Evolutionary conservation across 2,113 vertebrate genomes (phyloP), one percentile per base, ranked within the genome.

Genomic region (Lathamus discolor): DNA sequence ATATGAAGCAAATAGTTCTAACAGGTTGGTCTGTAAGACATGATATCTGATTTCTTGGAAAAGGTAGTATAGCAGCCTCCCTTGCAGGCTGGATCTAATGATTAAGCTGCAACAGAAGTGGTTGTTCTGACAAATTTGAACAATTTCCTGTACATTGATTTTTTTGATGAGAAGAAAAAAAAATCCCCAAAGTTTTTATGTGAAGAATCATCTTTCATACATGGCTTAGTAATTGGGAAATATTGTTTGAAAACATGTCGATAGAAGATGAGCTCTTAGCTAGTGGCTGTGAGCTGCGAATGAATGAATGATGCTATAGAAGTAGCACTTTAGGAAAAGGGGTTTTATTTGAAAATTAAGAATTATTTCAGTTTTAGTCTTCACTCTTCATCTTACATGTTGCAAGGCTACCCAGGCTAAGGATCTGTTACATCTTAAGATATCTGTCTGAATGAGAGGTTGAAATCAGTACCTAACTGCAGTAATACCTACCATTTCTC

Each of bases 101-200:
- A 91, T 83, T 83, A 87, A 95, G 37, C 41, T 83, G 82, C 37
- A 95, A 66, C 17, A 90, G 44, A 92, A 85, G 57, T 82, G 59
- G 78, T 87, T 85, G 43, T 81, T 95, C 90, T 96, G 93, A 96
- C 33, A 95, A 95, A 95, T 94, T 80, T 91, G 57, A 95, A 46
- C 93, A 94, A 87, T 95, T 96, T 96, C 83, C 92, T 86, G 37
- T 79, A 43, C 86, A 95, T 95, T 3, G 92, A 94, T 95, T 95
- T 95, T 95, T 95, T 81, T 92, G 73, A 93, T 93, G 88, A 92
- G 69, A 74, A 75, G 67, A 76, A 94, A 94, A 82, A 72, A 95
- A 94, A 92, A 83, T 80, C 76, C 88, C 43, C 28, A 7, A 90
- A 83, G 64, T 92, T 92, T 94, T 84, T 63, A 69, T 0, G 2